Percentiles rank a stretch among this genome's conserved stretches.
Evolutionary conservation across 2,888 invertebrate genomes (phyloP).

Genomic region (Trissonchulus latispiculum): DNA sequence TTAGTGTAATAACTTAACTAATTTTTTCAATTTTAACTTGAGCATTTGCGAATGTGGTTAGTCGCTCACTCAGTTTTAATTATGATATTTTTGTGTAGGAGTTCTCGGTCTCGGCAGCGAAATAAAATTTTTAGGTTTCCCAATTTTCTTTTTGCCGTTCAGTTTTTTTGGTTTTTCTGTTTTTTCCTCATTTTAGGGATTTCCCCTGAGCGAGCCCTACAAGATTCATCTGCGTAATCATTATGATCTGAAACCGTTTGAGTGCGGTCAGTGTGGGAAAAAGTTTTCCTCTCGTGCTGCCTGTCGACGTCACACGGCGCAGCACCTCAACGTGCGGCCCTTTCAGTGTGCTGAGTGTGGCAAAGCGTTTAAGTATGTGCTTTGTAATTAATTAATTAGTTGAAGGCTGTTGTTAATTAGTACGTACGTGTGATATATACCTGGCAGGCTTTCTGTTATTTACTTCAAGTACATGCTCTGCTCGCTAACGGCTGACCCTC

Average conservation of each 20-base stretch:
- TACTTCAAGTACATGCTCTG: no score
- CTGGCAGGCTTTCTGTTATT: neutral
- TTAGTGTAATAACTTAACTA: no score
- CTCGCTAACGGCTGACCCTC: no score
- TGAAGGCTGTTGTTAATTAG: neutral
- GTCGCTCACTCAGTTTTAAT: no score
- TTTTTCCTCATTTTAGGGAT: slow-evolving; percentile 2
- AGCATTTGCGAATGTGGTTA: no score
- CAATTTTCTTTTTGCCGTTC: no score
- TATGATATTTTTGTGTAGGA: no score
- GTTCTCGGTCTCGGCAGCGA: no score
- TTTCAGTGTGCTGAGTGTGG: slow-evolving; percentile 8
- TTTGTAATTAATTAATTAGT: no score
- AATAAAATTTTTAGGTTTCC: no score
- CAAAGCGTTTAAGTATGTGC: slow-evolving; percentile 4
- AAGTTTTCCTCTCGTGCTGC: slow-evolving; percentile 12
- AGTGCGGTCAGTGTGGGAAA: slow-evolving; percentile 16
- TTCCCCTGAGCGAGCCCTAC: slow-evolving; percentile 15
- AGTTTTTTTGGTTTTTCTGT: no score
- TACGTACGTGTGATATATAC: neutral
- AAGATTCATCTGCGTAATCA: slow-evolving; percentile 16
- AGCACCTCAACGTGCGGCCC: neutral
- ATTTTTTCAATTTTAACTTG: no score
- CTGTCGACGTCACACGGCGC: slow-evolving; percentile 9
- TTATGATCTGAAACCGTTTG: slow-evolving; percentile 12